Conservation (phyloP, 2,113 vertebrate species). For the Oreotrochilus melanogaster region DNA sequence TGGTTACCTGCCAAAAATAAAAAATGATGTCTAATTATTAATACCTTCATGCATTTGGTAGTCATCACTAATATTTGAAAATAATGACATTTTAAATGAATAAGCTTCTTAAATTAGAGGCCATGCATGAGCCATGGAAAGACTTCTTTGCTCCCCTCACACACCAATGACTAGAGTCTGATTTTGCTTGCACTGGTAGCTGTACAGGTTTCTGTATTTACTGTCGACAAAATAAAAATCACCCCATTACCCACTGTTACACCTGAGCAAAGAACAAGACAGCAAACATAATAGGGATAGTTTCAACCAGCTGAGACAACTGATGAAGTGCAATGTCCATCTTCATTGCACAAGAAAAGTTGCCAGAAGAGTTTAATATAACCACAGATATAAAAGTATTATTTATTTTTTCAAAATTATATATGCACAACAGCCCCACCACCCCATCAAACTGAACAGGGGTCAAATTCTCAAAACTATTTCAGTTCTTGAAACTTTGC, state of each 20-base stretch:
- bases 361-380: neutral
- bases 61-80: neutral
- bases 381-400: neutral
- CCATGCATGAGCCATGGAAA: neutral
- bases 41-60: neutral
- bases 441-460: fast-evolving
- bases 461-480: neutral
- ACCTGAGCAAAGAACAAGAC: neutral
- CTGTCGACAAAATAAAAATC: neutral
- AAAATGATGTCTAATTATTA: neutral
- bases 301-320: neutral
- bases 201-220: neutral
- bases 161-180: neutral
- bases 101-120: neutral
- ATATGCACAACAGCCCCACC: neutral
- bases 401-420: neutral
- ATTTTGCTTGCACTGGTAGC: neutral
- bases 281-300: neutral
- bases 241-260: neutral
- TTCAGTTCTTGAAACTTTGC: neutral
- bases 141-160: neutral
- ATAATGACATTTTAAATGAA: neutral
- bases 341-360: neutral
- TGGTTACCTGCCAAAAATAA: neutral
- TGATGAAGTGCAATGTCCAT: neutral